Evolutionary conservation across 1,140 invertebrate genomes (phyloP).

Genomic region (Drosophila pseudoananassae): DNA sequence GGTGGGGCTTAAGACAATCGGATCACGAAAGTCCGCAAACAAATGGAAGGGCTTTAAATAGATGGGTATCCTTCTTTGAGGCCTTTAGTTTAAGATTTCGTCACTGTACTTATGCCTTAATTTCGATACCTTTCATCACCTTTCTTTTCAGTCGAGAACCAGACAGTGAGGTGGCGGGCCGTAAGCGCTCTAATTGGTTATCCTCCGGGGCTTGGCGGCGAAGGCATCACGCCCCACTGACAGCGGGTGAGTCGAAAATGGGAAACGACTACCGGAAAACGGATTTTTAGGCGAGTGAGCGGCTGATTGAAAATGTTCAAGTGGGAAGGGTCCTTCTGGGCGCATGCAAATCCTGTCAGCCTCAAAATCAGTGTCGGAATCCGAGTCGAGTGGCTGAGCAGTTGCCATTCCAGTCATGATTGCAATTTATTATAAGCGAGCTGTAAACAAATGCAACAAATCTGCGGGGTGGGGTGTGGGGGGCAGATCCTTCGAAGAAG

Average conservation of each 20-base stretch:
- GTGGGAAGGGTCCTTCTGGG: background rate
- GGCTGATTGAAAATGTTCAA: slow-evolving; percentile 62
- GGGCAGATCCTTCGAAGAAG: slow-evolving; percentile 37
- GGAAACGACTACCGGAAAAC: slow-evolving; percentile 74
- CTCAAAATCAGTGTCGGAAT: slow-evolving; percentile 21
- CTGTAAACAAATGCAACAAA: slow-evolving; percentile 52
- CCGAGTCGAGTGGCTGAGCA: slow-evolving; percentile 9
- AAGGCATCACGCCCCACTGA: slow-evolving; percentile 28
- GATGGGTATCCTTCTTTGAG: too few relatives aligned
- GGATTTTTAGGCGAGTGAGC: slow-evolving; percentile 69
- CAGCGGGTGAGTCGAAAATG: slow-evolving; percentile 27
- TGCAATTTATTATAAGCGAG: slow-evolving; percentile 61
- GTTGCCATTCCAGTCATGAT: slow-evolving; percentile 71
- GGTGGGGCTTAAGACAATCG: background rate
- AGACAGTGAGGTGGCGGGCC: slow-evolving; percentile 29
- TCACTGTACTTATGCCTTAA: background rate
- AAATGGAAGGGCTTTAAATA: too few relatives aligned
- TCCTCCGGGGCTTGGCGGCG: slow-evolving; percentile 19
- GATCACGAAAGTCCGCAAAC: too few relatives aligned
- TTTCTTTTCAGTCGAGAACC: slow-evolving; percentile 18
- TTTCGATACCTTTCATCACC: background rate
- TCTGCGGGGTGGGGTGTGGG: background rate
- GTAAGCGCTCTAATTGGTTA: slow-evolving; percentile 46
- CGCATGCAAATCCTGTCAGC: slow-evolving; percentile 50
- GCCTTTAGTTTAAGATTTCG: too few relatives aligned